phyloP scores from a whole-genome alignment of 2,113 vertebrate species.

The Cyanistes caeruleus region DNA sequence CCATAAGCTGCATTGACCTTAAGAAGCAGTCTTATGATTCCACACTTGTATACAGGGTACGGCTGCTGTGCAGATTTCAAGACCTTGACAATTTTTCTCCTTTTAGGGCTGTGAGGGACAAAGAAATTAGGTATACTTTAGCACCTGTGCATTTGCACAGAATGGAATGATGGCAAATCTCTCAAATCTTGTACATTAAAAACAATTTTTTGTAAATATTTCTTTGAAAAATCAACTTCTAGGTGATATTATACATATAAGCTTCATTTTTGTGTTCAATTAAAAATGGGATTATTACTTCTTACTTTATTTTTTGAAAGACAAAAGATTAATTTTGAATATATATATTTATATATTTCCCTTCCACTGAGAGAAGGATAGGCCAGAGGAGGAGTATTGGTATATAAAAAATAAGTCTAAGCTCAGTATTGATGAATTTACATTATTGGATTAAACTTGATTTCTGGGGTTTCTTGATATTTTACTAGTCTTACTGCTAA shows the following conservation, averaged over 20 bases:
- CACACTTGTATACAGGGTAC: not conserved
- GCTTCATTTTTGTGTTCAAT: not conserved
- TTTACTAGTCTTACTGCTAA: not conserved
- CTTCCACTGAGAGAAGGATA: not conserved
- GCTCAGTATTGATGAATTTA: not conserved
- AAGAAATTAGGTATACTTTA: not conserved
- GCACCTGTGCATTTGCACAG: not conserved
- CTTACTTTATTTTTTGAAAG: not conserved
- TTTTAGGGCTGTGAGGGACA: not conserved
- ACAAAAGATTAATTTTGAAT: not conserved
- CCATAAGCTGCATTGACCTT: conserved; percentile 76
- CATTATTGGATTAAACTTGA: not conserved
- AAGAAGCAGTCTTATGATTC: conserved; percentile 53
- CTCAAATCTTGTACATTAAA: not conserved
- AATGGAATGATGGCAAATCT: not conserved
- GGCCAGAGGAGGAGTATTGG: not conserved
- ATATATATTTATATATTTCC: not conserved
- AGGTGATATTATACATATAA: not conserved
- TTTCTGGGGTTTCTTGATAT: not conserved
- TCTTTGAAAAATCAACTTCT: not conserved
- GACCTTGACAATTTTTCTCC: not conserved
- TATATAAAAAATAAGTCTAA: not conserved
- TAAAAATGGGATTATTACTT: not conserved
- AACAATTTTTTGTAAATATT: not conserved
- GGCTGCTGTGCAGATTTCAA: not conserved